Evolutionary conservation across 2,797 vertebrate species (phyloP).

Genomic region (Austrolebias charrua): DNA sequence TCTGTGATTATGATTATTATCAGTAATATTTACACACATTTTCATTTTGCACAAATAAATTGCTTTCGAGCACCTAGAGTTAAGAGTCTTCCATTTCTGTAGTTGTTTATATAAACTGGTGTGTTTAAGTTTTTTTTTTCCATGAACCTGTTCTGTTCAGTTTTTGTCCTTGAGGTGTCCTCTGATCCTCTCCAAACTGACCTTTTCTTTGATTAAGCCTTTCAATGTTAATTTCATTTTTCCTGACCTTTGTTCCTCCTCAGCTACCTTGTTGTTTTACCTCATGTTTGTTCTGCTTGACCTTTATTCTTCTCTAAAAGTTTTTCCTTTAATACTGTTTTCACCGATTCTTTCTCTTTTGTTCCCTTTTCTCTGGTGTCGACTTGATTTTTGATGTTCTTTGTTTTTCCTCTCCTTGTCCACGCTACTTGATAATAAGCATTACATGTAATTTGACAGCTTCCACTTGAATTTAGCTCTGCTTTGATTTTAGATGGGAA

Average conservation of each 20-base stretch:
- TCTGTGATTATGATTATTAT: slow-evolving; percentile 27
- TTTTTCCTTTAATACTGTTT: neutral
- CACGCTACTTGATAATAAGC: slow-evolving; percentile 24
- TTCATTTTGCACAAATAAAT: slow-evolving; percentile 67
- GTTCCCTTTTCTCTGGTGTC: neutral
- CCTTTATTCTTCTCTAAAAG: slow-evolving; percentile 39
- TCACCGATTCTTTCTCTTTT: neutral
- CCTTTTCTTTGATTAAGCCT: slow-evolving; percentile 48
- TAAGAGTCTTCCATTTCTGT: slow-evolving; percentile 68
- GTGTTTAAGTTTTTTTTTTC: slow-evolving; percentile 27
- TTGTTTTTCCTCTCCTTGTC: slow-evolving; percentile 1
- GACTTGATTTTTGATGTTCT: neutral
- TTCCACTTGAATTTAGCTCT: slow-evolving; percentile 27
- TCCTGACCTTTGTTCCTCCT: slow-evolving; percentile 12
- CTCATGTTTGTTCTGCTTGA: slow-evolving; percentile 48
- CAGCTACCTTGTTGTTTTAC: slow-evolving; percentile 38
- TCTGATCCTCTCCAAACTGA: slow-evolving; percentile 20
- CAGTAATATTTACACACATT: slow-evolving; percentile 18
- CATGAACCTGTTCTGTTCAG: neutral
- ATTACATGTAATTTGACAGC: slow-evolving; percentile 31
- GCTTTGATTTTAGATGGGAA: slow-evolving; percentile 36
- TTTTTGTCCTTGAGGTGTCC: slow-evolving; percentile 5
- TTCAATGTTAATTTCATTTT: slow-evolving; percentile 38
- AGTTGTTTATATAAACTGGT: slow-evolving; percentile 7
- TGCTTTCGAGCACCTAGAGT: slow-evolving; percentile 40